Conservation (phyloP, 2,113 vertebrate genomes). For the Pluvianellus socialis region DNA sequence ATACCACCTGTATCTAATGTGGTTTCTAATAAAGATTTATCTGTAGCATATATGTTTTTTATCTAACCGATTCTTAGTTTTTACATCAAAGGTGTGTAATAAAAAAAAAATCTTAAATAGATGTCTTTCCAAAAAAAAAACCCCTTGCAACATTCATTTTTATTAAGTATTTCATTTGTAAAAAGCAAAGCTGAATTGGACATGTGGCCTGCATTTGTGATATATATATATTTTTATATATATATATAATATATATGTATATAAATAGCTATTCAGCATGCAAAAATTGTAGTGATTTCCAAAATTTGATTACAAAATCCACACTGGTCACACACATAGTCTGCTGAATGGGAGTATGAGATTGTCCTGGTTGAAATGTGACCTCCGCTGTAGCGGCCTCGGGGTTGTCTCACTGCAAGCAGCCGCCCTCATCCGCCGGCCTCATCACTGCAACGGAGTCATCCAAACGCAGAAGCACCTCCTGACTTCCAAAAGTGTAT, state of each 20-base stretch:
- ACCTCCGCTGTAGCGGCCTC: neutral
- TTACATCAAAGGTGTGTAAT: slow-evolving; percentile 72
- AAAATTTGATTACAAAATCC: slow-evolving; percentile 50
- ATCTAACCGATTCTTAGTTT: slow-evolving; percentile 75
- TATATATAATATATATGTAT: slow-evolving; percentile 75
- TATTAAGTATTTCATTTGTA: slow-evolving; percentile 74
- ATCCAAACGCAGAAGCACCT: neutral
- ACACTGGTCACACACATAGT: neutral
- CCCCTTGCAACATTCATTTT: slow-evolving; percentile 72
- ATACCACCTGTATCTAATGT: slow-evolving; percentile 69
- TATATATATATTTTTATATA: slow-evolving; percentile 73
- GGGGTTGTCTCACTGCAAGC: neutral
- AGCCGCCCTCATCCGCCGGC: neutral
- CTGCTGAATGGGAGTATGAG: neutral
- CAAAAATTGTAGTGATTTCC: slow-evolving; percentile 79
- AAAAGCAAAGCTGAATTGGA: slow-evolving; percentile 82
- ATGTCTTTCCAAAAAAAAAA: slow-evolving; percentile 66
- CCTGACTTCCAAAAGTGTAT: neutral
- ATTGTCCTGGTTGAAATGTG: neutral
- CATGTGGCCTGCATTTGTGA: slow-evolving; percentile 83
- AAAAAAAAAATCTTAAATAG: slow-evolving; percentile 81
- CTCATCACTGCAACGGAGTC: neutral
- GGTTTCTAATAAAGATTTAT: slow-evolving; percentile 80
- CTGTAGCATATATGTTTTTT: slow-evolving; percentile 69
- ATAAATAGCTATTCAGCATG: slow-evolving; percentile 86